These are phyloP conservation scores for Stegastes partitus DNA, from an alignment of 2,113 vertebrate species.

Conservation along the genomic window DNA sequence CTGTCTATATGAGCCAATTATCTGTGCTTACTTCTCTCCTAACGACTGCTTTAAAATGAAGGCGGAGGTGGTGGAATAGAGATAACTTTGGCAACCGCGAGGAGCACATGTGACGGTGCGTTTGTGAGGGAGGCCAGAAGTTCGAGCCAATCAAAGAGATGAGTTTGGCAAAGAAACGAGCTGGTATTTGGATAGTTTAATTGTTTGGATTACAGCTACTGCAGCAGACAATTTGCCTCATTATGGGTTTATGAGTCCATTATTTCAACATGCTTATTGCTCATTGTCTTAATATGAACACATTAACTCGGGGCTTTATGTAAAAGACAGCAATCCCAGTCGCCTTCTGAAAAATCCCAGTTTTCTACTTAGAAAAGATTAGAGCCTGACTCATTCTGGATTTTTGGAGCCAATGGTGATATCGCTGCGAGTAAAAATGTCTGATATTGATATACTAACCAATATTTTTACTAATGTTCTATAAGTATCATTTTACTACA, in stretches of 20 bases:
- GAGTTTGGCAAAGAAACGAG: constrained; percentile 31
- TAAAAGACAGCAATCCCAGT: not conserved
- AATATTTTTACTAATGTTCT: no score
- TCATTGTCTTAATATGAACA: not conserved
- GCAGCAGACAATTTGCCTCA: not conserved
- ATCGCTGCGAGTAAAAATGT: no score
- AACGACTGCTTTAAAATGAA: constrained; percentile 50
- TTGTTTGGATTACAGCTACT: constrained; percentile 11
- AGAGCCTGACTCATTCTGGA: no score
- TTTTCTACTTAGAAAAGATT: no score
- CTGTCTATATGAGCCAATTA: constrained; percentile 65
- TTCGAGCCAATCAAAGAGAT: constrained; percentile 34
- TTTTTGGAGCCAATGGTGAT: no score
- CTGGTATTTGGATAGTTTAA: constrained; percentile 20
- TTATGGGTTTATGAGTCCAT: not conserved
- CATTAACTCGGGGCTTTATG: not conserved
- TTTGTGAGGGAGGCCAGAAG: constrained; percentile 31
- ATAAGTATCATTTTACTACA: no score
- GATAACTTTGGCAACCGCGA: constrained; percentile 18
- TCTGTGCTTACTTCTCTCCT: constrained; percentile 62
- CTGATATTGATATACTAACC: no score
- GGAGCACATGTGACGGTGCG: constrained; percentile 2
- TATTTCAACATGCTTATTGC: not conserved
- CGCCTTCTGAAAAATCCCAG: not conserved
- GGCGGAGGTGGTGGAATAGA: constrained; percentile 32